Evolutionary conservation across 2,113 vertebrate species (phyloP).

Genomic region (Nycticryphes semicollaris): DNA sequence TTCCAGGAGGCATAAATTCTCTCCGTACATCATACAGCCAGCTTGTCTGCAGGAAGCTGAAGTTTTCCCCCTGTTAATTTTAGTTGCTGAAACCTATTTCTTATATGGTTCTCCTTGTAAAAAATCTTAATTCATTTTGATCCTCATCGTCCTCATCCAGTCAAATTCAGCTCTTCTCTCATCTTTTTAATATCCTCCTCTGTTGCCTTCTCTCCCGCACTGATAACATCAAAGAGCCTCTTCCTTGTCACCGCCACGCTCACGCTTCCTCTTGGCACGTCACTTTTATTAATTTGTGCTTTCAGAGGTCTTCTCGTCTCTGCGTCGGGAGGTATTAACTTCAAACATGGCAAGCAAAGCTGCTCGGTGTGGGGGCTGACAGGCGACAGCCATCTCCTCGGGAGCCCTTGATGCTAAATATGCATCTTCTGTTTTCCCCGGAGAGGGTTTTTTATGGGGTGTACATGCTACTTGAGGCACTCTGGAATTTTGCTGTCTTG

Average conservation of each 20-base stretch:
- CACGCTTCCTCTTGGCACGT: background rate
- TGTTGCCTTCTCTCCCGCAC: background rate
- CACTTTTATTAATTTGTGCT: background rate
- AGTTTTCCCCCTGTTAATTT: background rate
- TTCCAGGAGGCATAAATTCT: background rate
- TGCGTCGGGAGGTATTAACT: background rate
- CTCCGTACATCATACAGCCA: background rate
- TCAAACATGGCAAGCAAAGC: background rate
- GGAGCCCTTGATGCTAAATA: background rate
- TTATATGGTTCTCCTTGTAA: background rate
- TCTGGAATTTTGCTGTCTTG: background rate
- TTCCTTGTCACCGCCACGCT: background rate
- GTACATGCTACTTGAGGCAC: background rate
- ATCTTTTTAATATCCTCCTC: slow-evolving; percentile 38
- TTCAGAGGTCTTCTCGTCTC: background rate
- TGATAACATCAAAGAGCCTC: slow-evolving; percentile 17
- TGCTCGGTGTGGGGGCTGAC: background rate
- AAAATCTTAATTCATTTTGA: background rate
- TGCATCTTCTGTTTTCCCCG: background rate
- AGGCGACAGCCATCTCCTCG: background rate
- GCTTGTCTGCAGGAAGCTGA: background rate
- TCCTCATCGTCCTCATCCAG: background rate
- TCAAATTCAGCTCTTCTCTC: background rate
- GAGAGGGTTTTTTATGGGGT: background rate
- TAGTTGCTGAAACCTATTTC: background rate